Conservation (phyloP, 2,113 vertebrate species). For the Aegithalos caudatus region DNA sequence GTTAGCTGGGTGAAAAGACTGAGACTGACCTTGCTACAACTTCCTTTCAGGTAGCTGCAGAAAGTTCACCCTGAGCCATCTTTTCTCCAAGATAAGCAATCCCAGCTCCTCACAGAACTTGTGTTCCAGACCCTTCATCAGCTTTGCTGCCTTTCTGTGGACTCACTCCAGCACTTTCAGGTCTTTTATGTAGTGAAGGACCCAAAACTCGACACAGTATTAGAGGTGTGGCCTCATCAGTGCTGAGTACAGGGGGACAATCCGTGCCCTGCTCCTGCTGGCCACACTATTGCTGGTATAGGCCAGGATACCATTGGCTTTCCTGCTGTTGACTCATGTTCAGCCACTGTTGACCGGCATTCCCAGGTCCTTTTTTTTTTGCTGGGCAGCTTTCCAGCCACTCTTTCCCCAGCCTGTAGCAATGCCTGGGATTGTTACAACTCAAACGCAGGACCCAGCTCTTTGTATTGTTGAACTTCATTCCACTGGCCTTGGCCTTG, state of each 20-base stretch:
- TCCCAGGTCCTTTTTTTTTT: not conserved
- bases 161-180: fast-evolving
- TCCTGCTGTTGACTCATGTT: not conserved
- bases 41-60: not conserved
- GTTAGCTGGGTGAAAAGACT: not conserved
- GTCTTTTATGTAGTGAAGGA: not conserved
- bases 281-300: fast-evolving
- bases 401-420: too few species aligned
- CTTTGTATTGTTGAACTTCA: not conserved
- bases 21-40: fast-evolving
- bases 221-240: fast-evolving
- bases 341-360: fast-evolving
- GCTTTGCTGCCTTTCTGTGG: not conserved
- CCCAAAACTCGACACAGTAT: not conserved
- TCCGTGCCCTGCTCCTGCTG: not conserved
- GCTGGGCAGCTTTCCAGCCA: fast-evolving
- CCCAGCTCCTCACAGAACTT: not conserved
- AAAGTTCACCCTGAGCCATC: not conserved
- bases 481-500: fast-evolving
- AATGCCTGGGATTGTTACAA: fast-evolving
- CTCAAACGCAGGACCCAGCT: fast-evolving
- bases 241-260: fast-evolving
- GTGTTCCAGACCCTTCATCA: not conserved
- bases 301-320: fast-evolving
- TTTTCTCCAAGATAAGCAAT: not conserved